Conservation (phyloP, 2,888 invertebrate species). For the Euphydryas editha region DNA sequence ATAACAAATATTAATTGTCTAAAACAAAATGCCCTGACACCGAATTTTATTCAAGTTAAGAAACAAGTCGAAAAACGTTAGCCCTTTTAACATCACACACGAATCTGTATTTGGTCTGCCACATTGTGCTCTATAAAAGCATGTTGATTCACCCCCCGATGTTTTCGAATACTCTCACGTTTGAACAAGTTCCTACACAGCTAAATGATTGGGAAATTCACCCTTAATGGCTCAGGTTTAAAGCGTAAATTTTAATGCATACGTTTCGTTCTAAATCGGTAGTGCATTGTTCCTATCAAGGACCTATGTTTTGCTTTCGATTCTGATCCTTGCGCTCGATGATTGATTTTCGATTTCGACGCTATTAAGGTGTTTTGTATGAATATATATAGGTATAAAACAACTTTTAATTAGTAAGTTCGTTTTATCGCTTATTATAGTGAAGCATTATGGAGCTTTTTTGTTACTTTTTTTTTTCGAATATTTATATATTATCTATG, state of each 20-base stretch:
- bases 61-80: not conserved
- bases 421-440: too few species aligned
- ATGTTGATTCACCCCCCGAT: constrained; percentile 45
- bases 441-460: too few species aligned
- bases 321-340: constrained; percentile 38
- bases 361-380: constrained; percentile 9
- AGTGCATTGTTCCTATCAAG: constrained; percentile 40
- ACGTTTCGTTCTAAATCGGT: constrained; percentile 26
- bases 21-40: not conserved
- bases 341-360: constrained; percentile 35
- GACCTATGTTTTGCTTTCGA: constrained; percentile 40
- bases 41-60: not conserved
- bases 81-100: constrained; percentile 19
- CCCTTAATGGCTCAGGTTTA: not conserved
- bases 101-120: constrained; percentile 27
- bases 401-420: not conserved
- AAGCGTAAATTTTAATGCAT: constrained; percentile 7
- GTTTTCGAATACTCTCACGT: constrained; percentile 51
- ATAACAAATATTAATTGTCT: too few species aligned
- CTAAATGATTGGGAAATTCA: constrained; percentile 6
- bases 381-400: too few species aligned
- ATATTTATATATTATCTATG: too few species aligned
- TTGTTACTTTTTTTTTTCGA: too few species aligned
- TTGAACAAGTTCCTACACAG: constrained; percentile 32
- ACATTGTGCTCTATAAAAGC: constrained; percentile 43